Conservation (phyloP, 2,888 invertebrate species). For the Drosophila niveifrons region DNA sequence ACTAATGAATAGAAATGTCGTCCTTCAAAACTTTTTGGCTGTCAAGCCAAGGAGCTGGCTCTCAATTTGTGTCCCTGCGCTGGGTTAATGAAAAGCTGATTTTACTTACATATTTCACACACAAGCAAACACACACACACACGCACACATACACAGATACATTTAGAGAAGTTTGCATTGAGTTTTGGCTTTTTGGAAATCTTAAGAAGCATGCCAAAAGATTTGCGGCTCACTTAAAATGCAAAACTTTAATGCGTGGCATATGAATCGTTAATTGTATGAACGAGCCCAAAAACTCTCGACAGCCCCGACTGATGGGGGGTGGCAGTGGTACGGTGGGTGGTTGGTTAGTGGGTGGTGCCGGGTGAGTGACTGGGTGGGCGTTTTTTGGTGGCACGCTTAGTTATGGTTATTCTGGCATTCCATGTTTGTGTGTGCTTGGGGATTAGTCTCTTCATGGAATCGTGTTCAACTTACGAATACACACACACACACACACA, state of each 20-base stretch:
- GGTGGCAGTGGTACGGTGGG: constrained; percentile 7
- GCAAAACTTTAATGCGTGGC: constrained; percentile 65
- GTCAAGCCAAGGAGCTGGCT: constrained; percentile 35
- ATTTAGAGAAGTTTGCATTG: constrained; percentile 47
- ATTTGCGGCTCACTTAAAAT: constrained; percentile 63
- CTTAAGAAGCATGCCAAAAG: constrained; percentile 52
- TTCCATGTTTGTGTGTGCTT: constrained; percentile 22
- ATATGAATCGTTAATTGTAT: constrained; percentile 77
- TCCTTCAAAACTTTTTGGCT: constrained; percentile 70
- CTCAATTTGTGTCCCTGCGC: constrained; percentile 33
- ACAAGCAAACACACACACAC: constrained; percentile 30
- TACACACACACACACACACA: constrained; percentile 8
- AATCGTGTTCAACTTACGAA: constrained; percentile 18
- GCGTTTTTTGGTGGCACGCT: neutral
- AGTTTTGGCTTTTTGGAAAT: constrained; percentile 56
- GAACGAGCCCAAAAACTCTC: constrained; percentile 31
- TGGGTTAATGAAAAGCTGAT: constrained; percentile 73
- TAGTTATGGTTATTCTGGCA: constrained; percentile 15
- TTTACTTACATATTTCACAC: constrained; percentile 45
- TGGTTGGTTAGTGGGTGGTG: constrained; percentile 1
- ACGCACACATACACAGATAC: constrained; percentile 15
- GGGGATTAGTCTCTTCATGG: constrained; percentile 22
- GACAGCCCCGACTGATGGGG: neutral
- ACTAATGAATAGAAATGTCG: constrained; percentile 78
- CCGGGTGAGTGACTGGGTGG: neutral